Percentiles rank a stretch among this genome's conserved stretches.
phyloP scores from a whole-genome alignment of 2,113 vertebrate genomes.

The Eonycteris spelaea region DNA sequence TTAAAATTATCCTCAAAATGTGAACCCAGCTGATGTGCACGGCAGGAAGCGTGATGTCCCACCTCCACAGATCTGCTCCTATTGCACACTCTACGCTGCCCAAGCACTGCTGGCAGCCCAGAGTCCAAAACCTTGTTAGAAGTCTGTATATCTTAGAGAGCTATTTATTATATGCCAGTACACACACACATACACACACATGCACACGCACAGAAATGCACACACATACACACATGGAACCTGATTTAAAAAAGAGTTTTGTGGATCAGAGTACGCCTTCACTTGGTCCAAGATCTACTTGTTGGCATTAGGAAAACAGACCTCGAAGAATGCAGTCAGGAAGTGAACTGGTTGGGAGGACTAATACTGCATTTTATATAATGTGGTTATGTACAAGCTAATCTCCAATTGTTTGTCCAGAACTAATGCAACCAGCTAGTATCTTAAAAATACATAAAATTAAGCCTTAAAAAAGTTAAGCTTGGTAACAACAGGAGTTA shows the following conservation, averaged over 20 bases:
- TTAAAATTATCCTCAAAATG: background rate
- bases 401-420: background rate
- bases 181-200: background rate
- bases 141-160: background rate
- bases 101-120: background rate
- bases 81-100: background rate
- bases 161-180: background rate
- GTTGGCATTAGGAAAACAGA: background rate
- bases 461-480: background rate
- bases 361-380: background rate
- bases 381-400: background rate
- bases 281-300: constrained; percentile 11
- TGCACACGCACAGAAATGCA: background rate
- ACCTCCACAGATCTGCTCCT: background rate
- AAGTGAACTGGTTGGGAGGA: background rate
- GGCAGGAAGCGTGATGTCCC: background rate
- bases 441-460: background rate
- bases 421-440: background rate
- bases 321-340: background rate
- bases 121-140: background rate
- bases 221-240: background rate
- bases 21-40: background rate
- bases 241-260: background rate
- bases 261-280: background rate
- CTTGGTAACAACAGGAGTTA: background rate